These are phyloP conservation scores for Microtus oregoni DNA, from an alignment of 2,113 vertebrate species.

Conservation along the genomic window DNA sequence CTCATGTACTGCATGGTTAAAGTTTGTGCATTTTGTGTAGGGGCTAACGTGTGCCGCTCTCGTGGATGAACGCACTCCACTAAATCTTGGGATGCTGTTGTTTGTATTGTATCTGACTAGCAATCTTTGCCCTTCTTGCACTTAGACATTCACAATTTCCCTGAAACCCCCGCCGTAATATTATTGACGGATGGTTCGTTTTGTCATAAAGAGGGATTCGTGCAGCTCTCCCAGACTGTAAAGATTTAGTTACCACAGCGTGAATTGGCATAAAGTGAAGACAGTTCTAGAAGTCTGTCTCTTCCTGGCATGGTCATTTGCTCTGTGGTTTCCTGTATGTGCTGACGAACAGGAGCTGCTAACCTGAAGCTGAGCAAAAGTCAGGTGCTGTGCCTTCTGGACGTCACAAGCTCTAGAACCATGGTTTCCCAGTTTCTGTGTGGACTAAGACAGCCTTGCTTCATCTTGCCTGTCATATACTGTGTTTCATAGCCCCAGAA, in stretches of 20 bases:
- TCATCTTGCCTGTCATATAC: too few relatives aligned
- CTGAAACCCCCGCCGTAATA: not conserved
- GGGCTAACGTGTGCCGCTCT: not conserved
- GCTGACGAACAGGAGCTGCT: not conserved
- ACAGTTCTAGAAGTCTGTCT: not conserved
- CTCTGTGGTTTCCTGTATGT: not conserved
- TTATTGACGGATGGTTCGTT: not conserved
- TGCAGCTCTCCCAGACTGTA: not conserved
- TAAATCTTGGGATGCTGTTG: not conserved
- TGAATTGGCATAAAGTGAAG: not conserved
- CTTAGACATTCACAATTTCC: not conserved
- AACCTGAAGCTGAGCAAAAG: not conserved
- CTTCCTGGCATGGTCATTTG: not conserved
- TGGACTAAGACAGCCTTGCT: too few relatives aligned
- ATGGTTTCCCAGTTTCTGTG: not conserved
- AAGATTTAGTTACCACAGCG: not conserved
- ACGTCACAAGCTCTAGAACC: not conserved
- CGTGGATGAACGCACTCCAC: not conserved
- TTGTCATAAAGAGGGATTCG: not conserved
- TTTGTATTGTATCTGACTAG: not conserved
- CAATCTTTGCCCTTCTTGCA: not conserved
- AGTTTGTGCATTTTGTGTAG: not conserved
- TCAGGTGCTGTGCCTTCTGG: not conserved
- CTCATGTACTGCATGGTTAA: not conserved
- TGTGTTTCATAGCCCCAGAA: too few relatives aligned